Conservation (phyloP, 2,797 vertebrate genomes). For the Chelonia mydas region DNA sequence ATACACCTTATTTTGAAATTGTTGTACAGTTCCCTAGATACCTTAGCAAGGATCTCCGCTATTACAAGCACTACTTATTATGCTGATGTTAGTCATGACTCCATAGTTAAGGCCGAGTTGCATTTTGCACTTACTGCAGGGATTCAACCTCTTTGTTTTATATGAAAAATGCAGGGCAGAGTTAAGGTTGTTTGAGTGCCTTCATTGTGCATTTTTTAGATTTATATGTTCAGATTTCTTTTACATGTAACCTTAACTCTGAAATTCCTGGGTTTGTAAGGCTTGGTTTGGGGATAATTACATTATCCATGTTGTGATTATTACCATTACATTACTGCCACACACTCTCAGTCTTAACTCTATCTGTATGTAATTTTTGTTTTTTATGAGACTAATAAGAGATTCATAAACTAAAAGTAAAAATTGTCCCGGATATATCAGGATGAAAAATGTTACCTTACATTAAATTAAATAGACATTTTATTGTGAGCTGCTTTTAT, state of each 20-base stretch:
- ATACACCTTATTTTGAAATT: slow-evolving; percentile 2
- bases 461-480: neutral
- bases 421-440: neutral
- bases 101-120: neutral
- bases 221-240: slow-evolving; percentile 33
- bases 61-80: neutral
- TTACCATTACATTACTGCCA: slow-evolving; percentile 1
- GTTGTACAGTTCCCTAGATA: neutral
- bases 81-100: neutral
- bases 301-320: slow-evolving; percentile 4
- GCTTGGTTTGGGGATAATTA: slow-evolving; percentile 1
- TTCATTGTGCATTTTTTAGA: neutral
- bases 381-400: neutral
- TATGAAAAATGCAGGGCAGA: neutral
- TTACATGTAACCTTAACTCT: neutral
- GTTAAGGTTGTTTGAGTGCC: slow-evolving; percentile 30
- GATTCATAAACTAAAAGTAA: neutral
- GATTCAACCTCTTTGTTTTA: neutral
- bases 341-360: neutral
- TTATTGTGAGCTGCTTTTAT: neutral
- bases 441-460: neutral
- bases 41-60: neutral
- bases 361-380: neutral
- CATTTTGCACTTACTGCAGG: neutral
- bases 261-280: neutral